Evolutionary conservation across 2,888 invertebrate species (phyloP).

Genomic region (Apotomis turbidana): DNA sequence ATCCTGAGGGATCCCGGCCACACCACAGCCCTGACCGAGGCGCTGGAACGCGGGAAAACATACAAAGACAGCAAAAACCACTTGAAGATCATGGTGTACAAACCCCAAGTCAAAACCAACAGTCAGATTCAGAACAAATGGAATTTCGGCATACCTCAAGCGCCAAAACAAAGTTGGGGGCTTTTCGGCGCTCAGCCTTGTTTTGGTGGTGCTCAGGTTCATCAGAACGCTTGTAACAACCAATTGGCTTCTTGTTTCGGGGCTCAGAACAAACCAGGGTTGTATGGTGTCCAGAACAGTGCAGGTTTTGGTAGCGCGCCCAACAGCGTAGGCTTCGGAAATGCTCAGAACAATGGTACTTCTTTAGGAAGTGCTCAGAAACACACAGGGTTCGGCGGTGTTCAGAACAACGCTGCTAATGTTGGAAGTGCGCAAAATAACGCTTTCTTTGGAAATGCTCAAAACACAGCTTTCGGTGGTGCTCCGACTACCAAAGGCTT

Average conservation of each 20-base stretch:
- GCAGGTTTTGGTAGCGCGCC: not conserved
- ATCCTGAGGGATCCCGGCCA: slow-evolving; percentile 1
- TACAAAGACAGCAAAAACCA: slow-evolving; percentile 11
- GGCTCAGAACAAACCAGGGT: not conserved
- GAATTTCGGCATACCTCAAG: not conserved
- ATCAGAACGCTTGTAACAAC: not conserved
- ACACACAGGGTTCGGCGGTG: no score
- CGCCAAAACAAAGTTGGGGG: not conserved
- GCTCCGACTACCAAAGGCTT: not conserved
- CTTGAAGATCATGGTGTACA: slow-evolving; percentile 5
- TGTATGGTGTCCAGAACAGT: not conserved
- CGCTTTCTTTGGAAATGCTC: not conserved
- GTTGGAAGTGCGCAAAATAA: not conserved
- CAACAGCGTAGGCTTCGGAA: not conserved
- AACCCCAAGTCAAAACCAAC: not conserved
- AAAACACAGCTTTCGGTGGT: not conserved
- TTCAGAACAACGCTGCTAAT: not conserved
- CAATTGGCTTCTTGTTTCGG: no score
- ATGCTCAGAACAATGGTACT: not conserved
- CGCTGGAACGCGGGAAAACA: slow-evolving; percentile 3
- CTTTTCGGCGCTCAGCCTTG: not conserved
- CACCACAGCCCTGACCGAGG: slow-evolving; percentile 5
- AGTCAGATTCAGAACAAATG: slow-evolving; percentile 1
- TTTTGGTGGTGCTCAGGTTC: not conserved
- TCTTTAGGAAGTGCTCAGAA: not conserved